Evolutionary conservation across 2,797 vertebrate species (phyloP).

Genomic region (Cichlasoma orientale): DNA sequence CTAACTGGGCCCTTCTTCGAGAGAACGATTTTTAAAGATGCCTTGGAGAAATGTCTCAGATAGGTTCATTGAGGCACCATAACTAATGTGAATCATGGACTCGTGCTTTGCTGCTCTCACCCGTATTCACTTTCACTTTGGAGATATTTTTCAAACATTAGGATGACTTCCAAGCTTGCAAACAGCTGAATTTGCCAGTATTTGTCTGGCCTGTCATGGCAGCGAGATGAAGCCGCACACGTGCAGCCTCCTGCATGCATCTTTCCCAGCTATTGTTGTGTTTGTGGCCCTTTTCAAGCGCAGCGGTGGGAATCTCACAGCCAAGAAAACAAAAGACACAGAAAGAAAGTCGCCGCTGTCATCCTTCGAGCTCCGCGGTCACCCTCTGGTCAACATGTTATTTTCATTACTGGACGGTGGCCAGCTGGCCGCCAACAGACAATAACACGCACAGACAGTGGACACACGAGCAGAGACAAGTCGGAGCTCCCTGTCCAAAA

Average conservation of each 20-base stretch:
- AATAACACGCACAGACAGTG: slow-evolving; percentile 24
- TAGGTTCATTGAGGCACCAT: not conserved
- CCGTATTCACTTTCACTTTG: not conserved
- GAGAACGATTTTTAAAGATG: not conserved
- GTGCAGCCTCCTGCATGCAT: not conserved
- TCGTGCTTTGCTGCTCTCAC: too few species aligned
- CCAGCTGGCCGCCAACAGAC: slow-evolving; percentile 62
- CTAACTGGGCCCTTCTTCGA: not conserved
- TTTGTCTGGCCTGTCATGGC: not conserved
- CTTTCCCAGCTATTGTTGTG: slow-evolving; percentile 57
- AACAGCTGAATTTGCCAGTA: not conserved
- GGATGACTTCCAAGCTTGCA: not conserved
- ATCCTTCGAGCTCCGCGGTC: slow-evolving; percentile 70
- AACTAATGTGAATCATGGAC: not conserved
- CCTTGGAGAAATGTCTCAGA: not conserved
- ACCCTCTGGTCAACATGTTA: slow-evolving; percentile 85
- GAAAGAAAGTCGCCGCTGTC: slow-evolving; percentile 78
- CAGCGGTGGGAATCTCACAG: slow-evolving; percentile 72
- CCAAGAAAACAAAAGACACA: slow-evolving; percentile 45
- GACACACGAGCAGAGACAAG: slow-evolving; percentile 23
- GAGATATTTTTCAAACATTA: too few species aligned
- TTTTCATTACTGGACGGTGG: slow-evolving; percentile 84
- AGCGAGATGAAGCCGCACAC: not conserved
- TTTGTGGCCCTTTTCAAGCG: slow-evolving; percentile 65
- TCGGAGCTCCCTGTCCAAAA: slow-evolving; percentile 58